Evolutionary conservation across 2,113 vertebrate species (phyloP).

Genomic region (Herpetotheres cachinnans): DNA sequence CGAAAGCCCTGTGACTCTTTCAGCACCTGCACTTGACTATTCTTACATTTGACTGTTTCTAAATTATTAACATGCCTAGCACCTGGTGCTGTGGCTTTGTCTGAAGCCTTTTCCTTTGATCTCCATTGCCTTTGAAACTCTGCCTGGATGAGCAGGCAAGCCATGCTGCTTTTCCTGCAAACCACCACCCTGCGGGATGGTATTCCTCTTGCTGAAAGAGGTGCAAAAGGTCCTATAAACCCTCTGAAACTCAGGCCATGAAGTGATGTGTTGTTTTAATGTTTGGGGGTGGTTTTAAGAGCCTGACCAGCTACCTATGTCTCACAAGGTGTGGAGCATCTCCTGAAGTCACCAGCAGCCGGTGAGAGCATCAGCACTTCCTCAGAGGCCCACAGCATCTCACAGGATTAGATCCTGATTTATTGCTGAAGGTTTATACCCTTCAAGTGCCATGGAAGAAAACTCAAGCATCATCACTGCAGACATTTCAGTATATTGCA

Average conservation of each 20-base stretch:
- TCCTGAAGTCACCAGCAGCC: background rate
- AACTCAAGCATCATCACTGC: background rate
- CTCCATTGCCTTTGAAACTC: constrained; percentile 12
- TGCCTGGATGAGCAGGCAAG: background rate
- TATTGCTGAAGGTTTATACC: background rate
- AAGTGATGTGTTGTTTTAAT: background rate
- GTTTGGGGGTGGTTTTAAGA: background rate
- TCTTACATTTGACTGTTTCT: background rate
- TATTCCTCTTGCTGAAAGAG: background rate
- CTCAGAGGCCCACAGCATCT: background rate
- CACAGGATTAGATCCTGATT: background rate
- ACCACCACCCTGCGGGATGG: background rate
- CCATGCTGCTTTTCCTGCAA: background rate
- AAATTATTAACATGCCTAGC: background rate
- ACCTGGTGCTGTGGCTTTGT: background rate
- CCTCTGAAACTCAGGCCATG: background rate
- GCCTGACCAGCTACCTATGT: background rate
- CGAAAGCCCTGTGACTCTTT: background rate
- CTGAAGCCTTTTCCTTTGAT: constrained; percentile 31
- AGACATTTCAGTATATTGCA: background rate
- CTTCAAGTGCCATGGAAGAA: background rate
- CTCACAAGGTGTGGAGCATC: background rate
- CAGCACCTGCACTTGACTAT: background rate
- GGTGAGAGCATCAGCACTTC: background rate
- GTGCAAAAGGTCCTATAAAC: background rate